Conservation (phyloP, 1,140 invertebrate species). For the Campoletis sonorensis region DNA sequence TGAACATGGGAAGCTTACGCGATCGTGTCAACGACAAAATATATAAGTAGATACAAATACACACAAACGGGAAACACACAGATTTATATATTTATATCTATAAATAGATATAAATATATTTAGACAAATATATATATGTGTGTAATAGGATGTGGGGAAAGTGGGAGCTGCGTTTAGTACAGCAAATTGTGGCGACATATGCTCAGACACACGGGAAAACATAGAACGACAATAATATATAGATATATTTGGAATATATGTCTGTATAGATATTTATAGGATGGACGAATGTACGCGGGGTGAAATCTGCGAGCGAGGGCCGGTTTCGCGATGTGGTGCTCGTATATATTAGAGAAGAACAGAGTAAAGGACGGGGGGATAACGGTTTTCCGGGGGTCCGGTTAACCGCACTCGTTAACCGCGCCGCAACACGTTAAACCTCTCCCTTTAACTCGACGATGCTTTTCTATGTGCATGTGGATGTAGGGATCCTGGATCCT, state of each 20-base stretch:
- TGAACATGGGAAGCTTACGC: not conserved
- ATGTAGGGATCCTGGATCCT: not conserved
- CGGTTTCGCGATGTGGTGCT: conserved; percentile 36
- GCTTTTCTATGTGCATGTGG: not conserved
- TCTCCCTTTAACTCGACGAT: not conserved
- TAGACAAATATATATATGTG: not conserved
- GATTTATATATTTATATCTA: too few relatives aligned
- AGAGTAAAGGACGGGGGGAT: conserved; percentile 45
- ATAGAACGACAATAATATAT: conserved; percentile 54
- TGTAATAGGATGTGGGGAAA: not conserved
- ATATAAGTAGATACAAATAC: not conserved
- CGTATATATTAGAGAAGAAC: conserved; percentile 73
- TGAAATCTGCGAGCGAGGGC: conserved; percentile 30
- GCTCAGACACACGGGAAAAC: conserved; percentile 70
- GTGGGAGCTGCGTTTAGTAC: not conserved
- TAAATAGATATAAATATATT: not conserved
- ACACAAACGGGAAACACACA: too few relatives aligned
- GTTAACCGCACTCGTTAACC: conserved; percentile 77
- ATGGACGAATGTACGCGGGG: not conserved
- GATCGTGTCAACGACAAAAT: conserved; percentile 15
- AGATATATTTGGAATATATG: not conserved
- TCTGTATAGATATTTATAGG: not conserved
- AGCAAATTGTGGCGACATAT: conserved; percentile 74
- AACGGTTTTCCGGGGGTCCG: conserved; percentile 72
- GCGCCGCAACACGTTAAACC: conserved; percentile 72